Evolutionary conservation across 2,797 vertebrate genomes (phyloP), one percentile per base, ranked within the genome.

Genomic region (Malurus splendens): DNA sequence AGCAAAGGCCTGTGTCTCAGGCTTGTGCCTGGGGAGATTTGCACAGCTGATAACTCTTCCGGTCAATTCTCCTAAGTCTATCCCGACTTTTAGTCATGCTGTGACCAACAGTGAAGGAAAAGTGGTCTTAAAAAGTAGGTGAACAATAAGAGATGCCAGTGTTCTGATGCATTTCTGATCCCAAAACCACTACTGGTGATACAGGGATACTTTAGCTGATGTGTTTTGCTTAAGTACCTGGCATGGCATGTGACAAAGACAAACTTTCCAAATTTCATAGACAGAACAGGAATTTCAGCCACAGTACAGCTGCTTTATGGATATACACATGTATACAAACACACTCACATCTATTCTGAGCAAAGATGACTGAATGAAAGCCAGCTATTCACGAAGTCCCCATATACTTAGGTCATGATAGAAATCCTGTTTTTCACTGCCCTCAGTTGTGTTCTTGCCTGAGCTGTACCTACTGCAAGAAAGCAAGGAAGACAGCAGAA

Each of bases 361-460:
- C 27, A 62, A 81, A 74, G 57, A 22, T 23, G 66, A 42, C 36
- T 47, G 54, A 89, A 87, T 47, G 42, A 24, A 92, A 84, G 44
- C 24, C n/a, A 73, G 22, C 22, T 36, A 39, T 32, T 24, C 57
- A 30, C 6, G 5, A 74, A 71, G 28, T 48, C 32, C 14, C 6
- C 5, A 54, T 71, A 44, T 10, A 71, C 24, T 44, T 36, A 62
- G 54, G 45, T 77, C 22, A 59, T 23, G 7, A 39, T 41, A 33
- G 8, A 45, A 18, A 18, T 16, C 25, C 30, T 47, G 23, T 42
- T 83, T 59, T 23, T 62, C 50, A 59, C 38, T 38, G 36, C 30
- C 50, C n/a, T 71, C 45, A 20, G 13, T 27, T n/a, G 54, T 36
- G 30, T 55, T 78, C 61, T 71, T 66, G 50, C 20, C 54, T 44